Conservation (phyloP, 2,888 invertebrate genomes). For the Beris chalybata region DNA sequence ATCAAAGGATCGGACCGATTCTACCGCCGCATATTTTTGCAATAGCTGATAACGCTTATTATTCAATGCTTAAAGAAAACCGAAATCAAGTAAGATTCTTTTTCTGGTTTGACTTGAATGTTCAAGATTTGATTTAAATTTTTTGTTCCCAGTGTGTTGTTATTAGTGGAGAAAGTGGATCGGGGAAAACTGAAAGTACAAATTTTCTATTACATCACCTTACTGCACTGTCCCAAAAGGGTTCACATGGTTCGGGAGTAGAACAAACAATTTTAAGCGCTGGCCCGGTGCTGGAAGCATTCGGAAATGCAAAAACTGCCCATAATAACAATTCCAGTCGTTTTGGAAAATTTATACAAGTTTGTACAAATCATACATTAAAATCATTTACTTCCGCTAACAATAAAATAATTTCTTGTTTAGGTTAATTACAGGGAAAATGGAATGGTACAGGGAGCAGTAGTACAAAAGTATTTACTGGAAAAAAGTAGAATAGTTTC, state of each 20-base stretch:
- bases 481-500: slow-evolving; percentile 96
- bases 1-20: slow-evolving; percentile 85
- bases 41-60: slow-evolving; percentile 91
- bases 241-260: slow-evolving; percentile 91
- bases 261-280: slow-evolving; percentile 96
- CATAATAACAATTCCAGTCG: slow-evolving; percentile 97
- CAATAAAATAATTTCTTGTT: slow-evolving; percentile 6
- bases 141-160: slow-evolving; percentile 74
- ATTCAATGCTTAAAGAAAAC: slow-evolving; percentile 89
- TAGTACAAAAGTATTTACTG: slow-evolving; percentile 93
- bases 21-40: slow-evolving; percentile 97
- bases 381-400: not conserved
- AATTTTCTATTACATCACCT: slow-evolving; percentile 93
- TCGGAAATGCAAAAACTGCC: slow-evolving; percentile 98
- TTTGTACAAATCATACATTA: slow-evolving; percentile 29
- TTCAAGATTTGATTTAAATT: not conserved
- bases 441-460: slow-evolving; percentile 97
- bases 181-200: slow-evolving; percentile 96
- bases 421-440: slow-evolving; percentile 93
- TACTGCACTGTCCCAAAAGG: slow-evolving; percentile 92
- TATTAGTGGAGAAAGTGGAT: slow-evolving; percentile 92
- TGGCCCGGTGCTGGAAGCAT: slow-evolving; percentile 94
- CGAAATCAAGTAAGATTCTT: slow-evolving; percentile 63
- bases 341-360: slow-evolving; percentile 96
- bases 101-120: not conserved